Evolutionary conservation across 2,113 vertebrate species (phyloP), one percentile per base, ranked within the genome.

Genomic region (Emydocephalus ijimae): DNA sequence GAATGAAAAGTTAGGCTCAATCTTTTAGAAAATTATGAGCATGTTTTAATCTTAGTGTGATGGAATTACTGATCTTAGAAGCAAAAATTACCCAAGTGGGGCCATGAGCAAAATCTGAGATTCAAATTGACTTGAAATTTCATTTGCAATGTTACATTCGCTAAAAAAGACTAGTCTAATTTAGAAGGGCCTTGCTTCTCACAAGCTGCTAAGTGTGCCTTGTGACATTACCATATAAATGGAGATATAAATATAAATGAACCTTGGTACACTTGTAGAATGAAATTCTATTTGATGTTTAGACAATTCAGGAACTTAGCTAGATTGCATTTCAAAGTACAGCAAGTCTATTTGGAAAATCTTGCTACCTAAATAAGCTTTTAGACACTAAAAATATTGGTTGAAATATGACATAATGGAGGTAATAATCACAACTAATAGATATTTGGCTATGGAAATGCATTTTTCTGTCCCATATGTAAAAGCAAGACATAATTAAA

Each of bases 161-260:
- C 90, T 88, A 50, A 29, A 93, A 94, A 94, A 96, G 93, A 94
- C 5, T 85, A 95, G 34, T 90, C 39, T 61, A 39, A 95, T 81
- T 61, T 74, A 94, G 88, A 48, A 61, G 59, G 34, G 61, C 94
- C 87, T 43, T 88, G 81, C 15, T 50, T 90, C 45, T 85, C 54
- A 86, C 0, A 87, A 0, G 34, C 18, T 74, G 95, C 48, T 93
- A 90, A 90, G 92, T 92, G 29, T 1, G 74, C 45, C 81, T 92
- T 85, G 59, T 85, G 26, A 88, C 69, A 94, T 94, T 96, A 95
- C 24, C 85, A 91, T 89, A 92, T 43, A 95, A 54, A 95, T 1
- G 91, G 93, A 95, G 64, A 94, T 59, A 94, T 23, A 95, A 93
- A 96, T 26, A 96, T 29, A 95, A 95, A 96, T 89, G 69, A 94